phyloP scores from a whole-genome alignment of 2,888 invertebrate species.

The Chromoteleia sp. region DNA sequence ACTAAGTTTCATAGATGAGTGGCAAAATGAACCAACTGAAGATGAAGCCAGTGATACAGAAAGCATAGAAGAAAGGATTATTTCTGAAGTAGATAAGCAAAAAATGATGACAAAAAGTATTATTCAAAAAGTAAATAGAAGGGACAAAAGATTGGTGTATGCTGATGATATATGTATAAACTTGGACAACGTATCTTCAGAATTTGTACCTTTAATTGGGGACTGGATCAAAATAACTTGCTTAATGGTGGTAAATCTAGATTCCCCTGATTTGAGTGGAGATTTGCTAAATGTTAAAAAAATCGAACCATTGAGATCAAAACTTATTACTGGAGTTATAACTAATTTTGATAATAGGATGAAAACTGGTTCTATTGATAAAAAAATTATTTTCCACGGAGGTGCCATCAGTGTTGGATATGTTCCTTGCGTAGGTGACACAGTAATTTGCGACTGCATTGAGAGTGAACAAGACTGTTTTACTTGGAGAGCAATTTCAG shows the following conservation, averaged over 20 bases:
- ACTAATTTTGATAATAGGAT: constrained; percentile 81
- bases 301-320: constrained; percentile 87
- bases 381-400: constrained; percentile 87
- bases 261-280: constrained; percentile 85
- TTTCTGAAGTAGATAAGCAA: constrained; percentile 40
- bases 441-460: constrained; percentile 89
- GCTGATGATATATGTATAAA: constrained; percentile 87
- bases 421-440: constrained; percentile 87
- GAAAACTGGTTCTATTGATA: constrained; percentile 86
- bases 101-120: constrained; percentile 78
- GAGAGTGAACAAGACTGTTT: constrained; percentile 88
- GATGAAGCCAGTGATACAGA: constrained; percentile 69
- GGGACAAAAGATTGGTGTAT: constrained; percentile 82
- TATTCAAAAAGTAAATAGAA: constrained; percentile 83
- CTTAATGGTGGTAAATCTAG: constrained; percentile 87
- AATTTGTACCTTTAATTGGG: constrained; percentile 89
- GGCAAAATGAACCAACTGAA: constrained; percentile 77
- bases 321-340: constrained; percentile 86
- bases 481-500: constrained; percentile 87
- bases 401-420: constrained; percentile 86
- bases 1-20: constrained; percentile 85
- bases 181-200: constrained; percentile 87
- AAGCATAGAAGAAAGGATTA: constrained; percentile 82
- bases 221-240: constrained; percentile 89
- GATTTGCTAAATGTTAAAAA: constrained; percentile 87